Base-by-base conservation (phyloP, 2,113 vertebrate genomes). In the Perccottus glenii region DNA sequence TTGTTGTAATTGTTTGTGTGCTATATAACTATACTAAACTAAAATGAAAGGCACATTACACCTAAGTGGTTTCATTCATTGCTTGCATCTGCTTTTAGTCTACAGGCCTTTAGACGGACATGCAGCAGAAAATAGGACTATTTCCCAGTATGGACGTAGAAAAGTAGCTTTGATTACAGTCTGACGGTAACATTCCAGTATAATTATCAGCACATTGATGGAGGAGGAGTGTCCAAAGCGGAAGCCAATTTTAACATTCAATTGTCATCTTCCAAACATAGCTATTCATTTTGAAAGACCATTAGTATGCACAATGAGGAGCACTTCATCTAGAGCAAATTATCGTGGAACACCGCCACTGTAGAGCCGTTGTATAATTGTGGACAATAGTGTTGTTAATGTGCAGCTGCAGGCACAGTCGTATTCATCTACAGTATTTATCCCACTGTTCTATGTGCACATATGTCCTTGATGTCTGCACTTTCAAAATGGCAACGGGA, bases 301-400 rank as follows among this genome's bases (percentile, higher is more conserved):
- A 88, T 88, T 90, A 84, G 77, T 74, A 86, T 85, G 78, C 84
- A 77, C 67, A 83, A 83, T 78, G 79, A 84, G 75, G 56, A 58
- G 53, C 72, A 82, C 85, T 88, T 81, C 80, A 86, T 87, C 70
- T 76, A 53, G 67, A 89, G 70, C 77, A 82, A 87, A 89, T 88
- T 77, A 87, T 77, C 76, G 76, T 87, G 78, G 83, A 80, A 83
- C 75, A 50, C 70, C 36, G 60, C 27, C 56, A 43, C 64, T 73
- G 70, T 70, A 71, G 55, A 60, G 58, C 43, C 67, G 69, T 78
- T 78, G 65, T 70, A 45, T 77, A 78, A 82, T 42, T 42, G 60
- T 59, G 59, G 62, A 62, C 72, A 35, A 47, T 58, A 53, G 60
- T 73, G 38, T 47, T 77, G 46, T 71, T 72, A 72, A 64, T 40